Conservation (phyloP, 2,888 invertebrate genomes). For the Eulithis prunata region DNA sequence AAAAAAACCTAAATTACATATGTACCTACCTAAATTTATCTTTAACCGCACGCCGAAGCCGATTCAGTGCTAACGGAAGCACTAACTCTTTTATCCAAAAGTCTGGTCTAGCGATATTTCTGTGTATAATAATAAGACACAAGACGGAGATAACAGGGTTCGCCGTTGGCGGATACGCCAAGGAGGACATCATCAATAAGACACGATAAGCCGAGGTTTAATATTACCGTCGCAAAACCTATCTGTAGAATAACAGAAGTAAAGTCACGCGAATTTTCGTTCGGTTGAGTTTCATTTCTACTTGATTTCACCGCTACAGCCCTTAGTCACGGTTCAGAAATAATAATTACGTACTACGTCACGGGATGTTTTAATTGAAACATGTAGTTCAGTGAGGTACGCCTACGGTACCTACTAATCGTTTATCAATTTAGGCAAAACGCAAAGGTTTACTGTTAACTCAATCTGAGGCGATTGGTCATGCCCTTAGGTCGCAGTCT, state of each 20-base stretch:
- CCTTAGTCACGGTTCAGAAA: constrained; percentile 59
- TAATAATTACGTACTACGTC: constrained; percentile 10
- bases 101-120: too few relatives aligned
- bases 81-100: too few relatives aligned
- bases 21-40: too few relatives aligned
- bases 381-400: constrained; percentile 47
- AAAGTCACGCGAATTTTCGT: not conserved
- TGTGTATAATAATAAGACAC: too few relatives aligned
- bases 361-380: constrained; percentile 46
- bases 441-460: constrained; percentile 42
- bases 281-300: constrained; percentile 7
- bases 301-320: constrained; percentile 58
- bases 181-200: too few relatives aligned
- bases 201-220: too few relatives aligned
- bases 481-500: constrained; percentile 32
- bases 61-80: too few relatives aligned
- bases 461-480: constrained; percentile 37
- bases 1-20: too few relatives aligned
- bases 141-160: too few relatives aligned
- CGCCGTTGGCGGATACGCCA: too few relatives aligned
- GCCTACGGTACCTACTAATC: constrained; percentile 30
- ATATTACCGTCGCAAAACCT: too few relatives aligned
- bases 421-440: constrained; percentile 39
- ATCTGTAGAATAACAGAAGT: not conserved
- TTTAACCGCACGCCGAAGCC: too few relatives aligned